These are phyloP conservation scores for Tetheella fluctuosa DNA, from an alignment of 2,888 invertebrate genomes.

Conservation along the genomic window DNA sequence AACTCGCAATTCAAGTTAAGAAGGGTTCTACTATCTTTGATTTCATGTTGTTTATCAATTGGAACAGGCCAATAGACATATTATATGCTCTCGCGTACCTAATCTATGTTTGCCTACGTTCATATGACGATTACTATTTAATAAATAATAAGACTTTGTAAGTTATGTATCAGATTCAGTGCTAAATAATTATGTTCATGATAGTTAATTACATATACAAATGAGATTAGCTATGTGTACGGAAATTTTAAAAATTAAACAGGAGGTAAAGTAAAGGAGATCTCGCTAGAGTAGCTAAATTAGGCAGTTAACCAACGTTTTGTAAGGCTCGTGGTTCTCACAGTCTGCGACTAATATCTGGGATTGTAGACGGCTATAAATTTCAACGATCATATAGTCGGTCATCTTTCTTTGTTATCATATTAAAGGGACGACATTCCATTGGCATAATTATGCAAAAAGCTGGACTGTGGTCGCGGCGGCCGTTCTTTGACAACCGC, in stretches of 20 bases:
- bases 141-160: slow-evolving; percentile 33
- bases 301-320: slow-evolving; percentile 21
- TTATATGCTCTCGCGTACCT: slow-evolving; percentile 62
- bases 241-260: background rate
- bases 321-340: slow-evolving; percentile 49
- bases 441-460: slow-evolving; percentile 81
- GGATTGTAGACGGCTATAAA: slow-evolving; percentile 57
- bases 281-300: slow-evolving; percentile 14
- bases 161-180: slow-evolving; percentile 14
- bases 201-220: background rate
- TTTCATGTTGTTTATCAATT: slow-evolving; percentile 78
- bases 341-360: slow-evolving; percentile 46
- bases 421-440: slow-evolving; percentile 80
- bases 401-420: slow-evolving; percentile 82
- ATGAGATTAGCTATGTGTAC: background rate
- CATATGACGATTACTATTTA: slow-evolving; percentile 51
- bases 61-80: slow-evolving; percentile 71
- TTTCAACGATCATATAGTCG: slow-evolving; percentile 70
- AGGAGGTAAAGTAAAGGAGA: background rate
- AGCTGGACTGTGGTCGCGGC: slow-evolving; percentile 77
- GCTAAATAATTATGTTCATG: slow-evolving; percentile 15
- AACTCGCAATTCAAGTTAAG: slow-evolving; percentile 70
- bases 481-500: slow-evolving; percentile 77
- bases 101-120: slow-evolving; percentile 63
- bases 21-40: slow-evolving; percentile 64